Percentiles rank a stretch among this genome's conserved stretches.
phyloP scores from a whole-genome alignment of 1,140 invertebrate genomes.

The Drusus annulatus region DNA sequence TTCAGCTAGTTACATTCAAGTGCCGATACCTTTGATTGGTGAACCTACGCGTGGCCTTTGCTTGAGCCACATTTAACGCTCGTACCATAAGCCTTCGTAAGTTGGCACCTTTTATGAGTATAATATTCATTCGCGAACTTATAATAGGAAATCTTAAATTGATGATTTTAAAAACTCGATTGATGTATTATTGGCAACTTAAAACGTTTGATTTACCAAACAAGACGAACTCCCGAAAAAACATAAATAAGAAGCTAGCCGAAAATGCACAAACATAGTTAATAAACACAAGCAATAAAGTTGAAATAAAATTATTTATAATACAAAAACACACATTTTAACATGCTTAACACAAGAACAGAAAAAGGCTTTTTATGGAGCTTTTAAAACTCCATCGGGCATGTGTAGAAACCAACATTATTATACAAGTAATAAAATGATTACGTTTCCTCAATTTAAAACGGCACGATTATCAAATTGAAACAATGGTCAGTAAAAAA shows the following conservation, averaged over 20 bases:
- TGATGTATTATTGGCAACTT: too few species aligned
- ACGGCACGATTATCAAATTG: not conserved
- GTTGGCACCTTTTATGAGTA: too few species aligned
- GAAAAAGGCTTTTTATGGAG: conserved; percentile 4
- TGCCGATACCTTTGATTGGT: conserved; percentile 1
- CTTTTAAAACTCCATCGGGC: conserved; percentile 15
- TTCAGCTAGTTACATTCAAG: not conserved
- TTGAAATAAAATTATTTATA: not conserved
- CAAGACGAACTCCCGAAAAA: not conserved
- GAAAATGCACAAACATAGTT: not conserved
- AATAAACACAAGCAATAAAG: not conserved
- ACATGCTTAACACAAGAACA: not conserved
- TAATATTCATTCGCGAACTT: not conserved
- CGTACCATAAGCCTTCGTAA: not conserved
- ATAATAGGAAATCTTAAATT: not conserved
- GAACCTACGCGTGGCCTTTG: not conserved
- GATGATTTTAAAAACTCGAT: not conserved
- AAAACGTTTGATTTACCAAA: not conserved
- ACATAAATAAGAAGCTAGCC: too few species aligned
- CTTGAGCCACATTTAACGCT: not conserved
- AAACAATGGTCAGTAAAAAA: not conserved
- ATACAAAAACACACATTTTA: too few species aligned
- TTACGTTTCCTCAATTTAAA: too few species aligned
- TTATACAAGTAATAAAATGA: not conserved
- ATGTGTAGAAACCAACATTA: not conserved